A percentile compares a stretch with the other conserved stretches of the same genome.
phyloP scores from a whole-genome alignment of 2,797 vertebrate genomes.

The Hydrocynus forskahlii region DNA sequence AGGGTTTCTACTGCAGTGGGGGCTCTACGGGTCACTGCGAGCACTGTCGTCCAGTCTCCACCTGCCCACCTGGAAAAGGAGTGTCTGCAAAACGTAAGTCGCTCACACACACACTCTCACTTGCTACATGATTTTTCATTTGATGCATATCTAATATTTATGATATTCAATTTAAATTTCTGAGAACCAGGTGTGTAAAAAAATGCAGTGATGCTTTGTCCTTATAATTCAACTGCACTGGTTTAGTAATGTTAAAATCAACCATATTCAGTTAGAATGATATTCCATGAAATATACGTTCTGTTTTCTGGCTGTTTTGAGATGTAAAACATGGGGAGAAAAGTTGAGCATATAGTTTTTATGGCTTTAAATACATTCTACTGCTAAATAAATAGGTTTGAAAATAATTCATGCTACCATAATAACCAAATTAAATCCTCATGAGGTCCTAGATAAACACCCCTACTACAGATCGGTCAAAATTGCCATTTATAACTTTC shows the following conservation, averaged over 20 bases:
- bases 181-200: not conserved
- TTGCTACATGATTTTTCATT: not conserved
- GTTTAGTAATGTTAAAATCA: not conserved
- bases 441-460: not conserved
- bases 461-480: not conserved
- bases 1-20: not conserved
- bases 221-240: not conserved
- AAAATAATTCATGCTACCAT: not conserved
- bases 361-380: not conserved
- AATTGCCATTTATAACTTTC: not conserved
- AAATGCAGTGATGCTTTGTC: not conserved
- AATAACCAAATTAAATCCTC: not conserved
- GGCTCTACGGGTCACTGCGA: not conserved
- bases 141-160: no score
- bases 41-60: not conserved
- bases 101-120: not conserved
- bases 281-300: not conserved
- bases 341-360: not conserved
- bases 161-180: no score
- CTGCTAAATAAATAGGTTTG: not conserved
- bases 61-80: conserved; percentile 9
- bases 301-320: not conserved
- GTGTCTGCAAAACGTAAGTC: conserved; percentile 17
- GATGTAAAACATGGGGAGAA: not conserved
- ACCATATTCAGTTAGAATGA: not conserved